Conservation (phyloP, 1,140 invertebrate species). For the Lithobius niger region DNA sequence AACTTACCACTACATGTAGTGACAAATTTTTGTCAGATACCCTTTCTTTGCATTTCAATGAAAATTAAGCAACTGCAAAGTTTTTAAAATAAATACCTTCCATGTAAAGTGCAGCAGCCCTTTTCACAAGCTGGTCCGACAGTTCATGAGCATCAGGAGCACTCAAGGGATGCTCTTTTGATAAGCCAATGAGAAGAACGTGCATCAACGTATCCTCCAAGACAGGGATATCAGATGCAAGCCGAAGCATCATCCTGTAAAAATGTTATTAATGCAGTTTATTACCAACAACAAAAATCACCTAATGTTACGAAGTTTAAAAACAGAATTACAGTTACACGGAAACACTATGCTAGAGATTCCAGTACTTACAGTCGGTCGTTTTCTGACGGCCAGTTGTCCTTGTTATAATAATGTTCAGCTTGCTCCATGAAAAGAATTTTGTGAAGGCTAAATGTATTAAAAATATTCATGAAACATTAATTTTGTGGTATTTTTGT, state of each 20-base stretch:
- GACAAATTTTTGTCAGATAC: no score
- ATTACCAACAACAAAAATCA: no score
- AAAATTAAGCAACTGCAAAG: not conserved
- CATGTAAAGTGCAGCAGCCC: slow-evolving; percentile 59
- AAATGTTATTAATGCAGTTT: no score
- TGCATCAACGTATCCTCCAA: slow-evolving; percentile 64
- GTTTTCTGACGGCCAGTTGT: slow-evolving; percentile 86
- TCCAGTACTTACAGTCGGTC: slow-evolving; percentile 44
- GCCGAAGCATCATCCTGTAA: slow-evolving; percentile 48
- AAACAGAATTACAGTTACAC: not conserved
- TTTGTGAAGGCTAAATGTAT: slow-evolving; percentile 50
- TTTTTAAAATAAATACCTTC: slow-evolving; percentile 27
- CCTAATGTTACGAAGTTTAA: not conserved
- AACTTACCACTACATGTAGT: no score
- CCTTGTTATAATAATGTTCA: slow-evolving; percentile 78
- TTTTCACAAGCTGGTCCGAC: slow-evolving; percentile 63
- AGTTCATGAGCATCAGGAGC: slow-evolving; percentile 72
- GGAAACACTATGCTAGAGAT: not conserved
- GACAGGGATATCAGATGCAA: slow-evolving; percentile 76
- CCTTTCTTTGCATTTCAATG: no score
- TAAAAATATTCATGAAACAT: slow-evolving; percentile 10
- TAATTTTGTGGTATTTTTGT: not conserved
- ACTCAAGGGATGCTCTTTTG: slow-evolving; percentile 67
- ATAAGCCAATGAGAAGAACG: slow-evolving; percentile 65
- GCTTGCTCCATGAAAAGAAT: slow-evolving; percentile 67